Base-by-base conservation (phyloP, 2,888 invertebrate species). In the Neoaliturus tenellus region DNA sequence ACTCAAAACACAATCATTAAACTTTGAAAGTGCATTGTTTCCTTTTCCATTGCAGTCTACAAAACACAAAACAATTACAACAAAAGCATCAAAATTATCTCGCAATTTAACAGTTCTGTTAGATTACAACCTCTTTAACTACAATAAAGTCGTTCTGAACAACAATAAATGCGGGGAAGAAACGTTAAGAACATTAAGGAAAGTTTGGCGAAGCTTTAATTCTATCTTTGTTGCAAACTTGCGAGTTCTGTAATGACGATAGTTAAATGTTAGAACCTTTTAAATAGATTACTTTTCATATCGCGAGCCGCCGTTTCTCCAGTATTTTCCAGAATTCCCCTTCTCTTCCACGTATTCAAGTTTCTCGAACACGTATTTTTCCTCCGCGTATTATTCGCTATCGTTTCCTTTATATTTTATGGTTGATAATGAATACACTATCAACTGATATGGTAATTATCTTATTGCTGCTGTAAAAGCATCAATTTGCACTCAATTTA, bases 251-350 rank as follows among this genome's bases (percentile, higher is more conserved):
- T 31, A 69, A 69, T 23, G 69, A 69, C 69, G 35, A 69, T 69
- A 69, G 69, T 69, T 69, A 69, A 69, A 69, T 39, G 69, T 69
- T 23, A 69, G 39, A 69, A 69, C 35, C 69, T 69, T 69, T 69
- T 39, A 69, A 69, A 35, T 39, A 23, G 35, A 69, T 69, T 69
- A 69, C 69, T 35, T 69, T 39, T 35, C 69, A 69, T 69, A 35
- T 69, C 39, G 5, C 55, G 23, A 55, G 20, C 23, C 28, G 8
- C 31, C 31, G 23, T 55, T 23, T n/a, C 62, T 17, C 17, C 20
- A 23, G 51, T 23, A 23, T 51, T 51, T 51, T 4, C 51, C 39
- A 4, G 28, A 28, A n/a, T 62, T 62, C 62, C 17, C 20, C 17
- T 62, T 62, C 62, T 28, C 17, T 55, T 55, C 55, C 55, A 55